Evolutionary conservation across 30 jellyfish, hydroid and myxozoan species (phyloP).

Genomic region (Clytia hemisphaerica): DNA sequence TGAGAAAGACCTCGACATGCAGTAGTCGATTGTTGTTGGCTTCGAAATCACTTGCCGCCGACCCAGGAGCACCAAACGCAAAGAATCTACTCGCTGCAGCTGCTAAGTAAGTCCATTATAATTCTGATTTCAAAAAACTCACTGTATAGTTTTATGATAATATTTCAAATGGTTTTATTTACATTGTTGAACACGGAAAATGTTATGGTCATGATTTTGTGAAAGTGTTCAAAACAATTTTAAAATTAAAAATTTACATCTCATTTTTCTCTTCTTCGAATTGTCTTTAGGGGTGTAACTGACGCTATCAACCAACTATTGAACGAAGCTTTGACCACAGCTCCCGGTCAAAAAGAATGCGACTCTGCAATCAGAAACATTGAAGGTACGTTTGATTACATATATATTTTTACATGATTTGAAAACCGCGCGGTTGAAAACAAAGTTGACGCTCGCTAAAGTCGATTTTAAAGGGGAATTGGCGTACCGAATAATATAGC

Average conservation of each 20-base stretch:
- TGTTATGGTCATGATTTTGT: background rate
- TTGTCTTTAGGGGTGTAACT: slow-evolving; percentile 74
- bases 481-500: no score
- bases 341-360: slow-evolving; percentile 99
- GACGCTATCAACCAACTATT: slow-evolving; percentile 82
- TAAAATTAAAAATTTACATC: background rate
- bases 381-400: slow-evolving; percentile 47
- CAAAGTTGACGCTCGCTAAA: no score
- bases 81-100: slow-evolving; percentile 96
- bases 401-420: no score
- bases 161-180: background rate
- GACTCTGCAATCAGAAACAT: slow-evolving; percentile 91
- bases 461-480: no score
- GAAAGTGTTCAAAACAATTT: background rate
- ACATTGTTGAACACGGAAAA: background rate
- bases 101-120: slow-evolving; percentile 48
- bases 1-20: slow-evolving; percentile 83
- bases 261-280: background rate
- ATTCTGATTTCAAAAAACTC: background rate
- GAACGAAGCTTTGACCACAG: slow-evolving; percentile 83
- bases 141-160: background rate
- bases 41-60: slow-evolving; percentile 93
- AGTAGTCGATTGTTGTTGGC: slow-evolving; percentile 88
- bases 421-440: background rate
- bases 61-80: slow-evolving; percentile 97